phyloP scores from a whole-genome alignment of 2,797 vertebrate genomes.

The Melanotaenia parkinsoni region DNA sequence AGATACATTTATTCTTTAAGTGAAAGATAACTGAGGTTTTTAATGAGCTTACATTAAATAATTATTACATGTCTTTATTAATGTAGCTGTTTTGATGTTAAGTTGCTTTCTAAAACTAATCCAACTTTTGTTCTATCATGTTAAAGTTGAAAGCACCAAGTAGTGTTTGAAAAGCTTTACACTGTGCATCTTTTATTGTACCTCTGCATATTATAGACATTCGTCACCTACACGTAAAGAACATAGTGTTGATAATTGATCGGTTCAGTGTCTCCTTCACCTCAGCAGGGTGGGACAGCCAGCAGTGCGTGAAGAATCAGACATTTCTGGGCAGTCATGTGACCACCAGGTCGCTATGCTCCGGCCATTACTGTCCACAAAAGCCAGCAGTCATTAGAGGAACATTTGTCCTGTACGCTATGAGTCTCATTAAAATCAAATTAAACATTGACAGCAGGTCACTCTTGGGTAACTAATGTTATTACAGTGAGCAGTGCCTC shows the following conservation, averaged over 20 bases:
- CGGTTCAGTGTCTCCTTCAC: neutral
- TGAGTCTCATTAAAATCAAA: slow-evolving; percentile 70
- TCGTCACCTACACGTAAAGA: neutral
- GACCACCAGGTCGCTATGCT: slow-evolving; percentile 23
- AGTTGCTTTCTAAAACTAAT: neutral
- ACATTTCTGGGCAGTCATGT: slow-evolving; percentile 21
- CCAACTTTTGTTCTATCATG: neutral
- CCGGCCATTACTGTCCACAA: slow-evolving; percentile 30
- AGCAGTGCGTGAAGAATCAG: slow-evolving; percentile 31
- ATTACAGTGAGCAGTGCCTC: slow-evolving; percentile 64
- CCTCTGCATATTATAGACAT: neutral
- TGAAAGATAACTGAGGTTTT: too few species aligned
- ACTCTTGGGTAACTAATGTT: slow-evolving; percentile 65
- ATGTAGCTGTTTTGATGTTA: neutral
- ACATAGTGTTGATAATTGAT: neutral
- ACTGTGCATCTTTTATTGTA: neutral
- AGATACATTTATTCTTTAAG: too few species aligned
- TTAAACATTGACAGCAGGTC: slow-evolving; percentile 63
- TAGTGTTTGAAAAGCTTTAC: neutral
- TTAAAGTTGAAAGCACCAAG: neutral
- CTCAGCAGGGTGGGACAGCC: slow-evolving; percentile 7
- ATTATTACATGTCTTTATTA: too few species aligned
- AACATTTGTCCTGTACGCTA: slow-evolving; percentile 39
- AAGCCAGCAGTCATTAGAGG: slow-evolving; percentile 29
- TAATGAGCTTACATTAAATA: too few species aligned